Evolutionary conservation across 2,797 vertebrate species (phyloP).

Genomic region (Cryptoprocta ferox): DNA sequence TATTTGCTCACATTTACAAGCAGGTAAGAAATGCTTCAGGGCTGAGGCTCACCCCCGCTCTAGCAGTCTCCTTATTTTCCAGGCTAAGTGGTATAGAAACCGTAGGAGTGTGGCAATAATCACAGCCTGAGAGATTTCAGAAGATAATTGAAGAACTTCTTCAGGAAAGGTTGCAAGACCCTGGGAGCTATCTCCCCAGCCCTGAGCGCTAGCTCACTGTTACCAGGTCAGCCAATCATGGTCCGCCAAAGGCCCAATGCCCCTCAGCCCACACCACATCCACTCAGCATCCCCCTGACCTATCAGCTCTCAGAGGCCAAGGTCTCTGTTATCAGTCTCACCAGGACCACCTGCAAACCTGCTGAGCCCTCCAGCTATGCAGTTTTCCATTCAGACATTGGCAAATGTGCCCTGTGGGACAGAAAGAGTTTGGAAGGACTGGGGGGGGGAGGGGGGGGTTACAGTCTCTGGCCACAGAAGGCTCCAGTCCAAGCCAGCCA

Average conservation of each 20-base stretch:
- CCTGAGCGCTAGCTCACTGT: background rate
- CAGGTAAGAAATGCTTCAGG: background rate
- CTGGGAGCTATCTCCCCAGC: background rate
- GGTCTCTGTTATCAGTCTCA: background rate
- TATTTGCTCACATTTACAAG: conserved; percentile 34
- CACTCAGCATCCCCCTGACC: background rate
- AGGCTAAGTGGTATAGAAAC: background rate
- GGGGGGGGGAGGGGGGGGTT: rapidly evolving
- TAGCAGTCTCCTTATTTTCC: background rate
- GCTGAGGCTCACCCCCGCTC: background rate
- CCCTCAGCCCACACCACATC: background rate
- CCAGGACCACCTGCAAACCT: background rate
- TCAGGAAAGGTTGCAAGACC: background rate
- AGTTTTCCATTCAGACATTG: background rate
- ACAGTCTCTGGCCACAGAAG: background rate
- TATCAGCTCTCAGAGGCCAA: background rate
- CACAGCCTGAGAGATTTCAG: background rate
- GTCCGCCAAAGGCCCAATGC: background rate
- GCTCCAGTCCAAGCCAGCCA: background rate
- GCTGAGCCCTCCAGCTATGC: background rate
- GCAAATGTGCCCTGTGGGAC: background rate
- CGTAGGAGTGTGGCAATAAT: background rate
- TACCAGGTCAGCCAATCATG: background rate
- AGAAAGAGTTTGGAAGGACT: background rate
- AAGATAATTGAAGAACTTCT: background rate